phyloP scores from a whole-genome alignment of 2,888 invertebrate genomes.

The Noctua comes region DNA sequence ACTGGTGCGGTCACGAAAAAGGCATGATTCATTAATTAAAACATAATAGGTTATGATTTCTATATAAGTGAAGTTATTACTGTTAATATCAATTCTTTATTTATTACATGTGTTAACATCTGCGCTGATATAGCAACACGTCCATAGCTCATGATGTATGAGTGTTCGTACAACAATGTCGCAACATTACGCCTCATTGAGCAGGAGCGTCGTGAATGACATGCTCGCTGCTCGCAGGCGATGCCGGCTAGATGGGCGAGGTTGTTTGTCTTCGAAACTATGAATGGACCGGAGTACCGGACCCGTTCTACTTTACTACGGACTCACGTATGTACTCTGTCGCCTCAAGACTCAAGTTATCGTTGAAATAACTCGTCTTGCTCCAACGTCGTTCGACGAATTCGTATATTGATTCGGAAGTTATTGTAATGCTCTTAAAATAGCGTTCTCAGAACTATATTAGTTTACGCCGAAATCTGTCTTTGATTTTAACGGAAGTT shows the following conservation, averaged over 20 bases:
- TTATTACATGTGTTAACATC: slow-evolving; percentile 53
- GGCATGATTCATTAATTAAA: slow-evolving; percentile 30
- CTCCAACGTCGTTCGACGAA: slow-evolving; percentile 48
- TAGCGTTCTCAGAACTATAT: slow-evolving; percentile 61
- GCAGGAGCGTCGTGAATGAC: slow-evolving; percentile 70
- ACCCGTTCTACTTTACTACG: slow-evolving; percentile 66
- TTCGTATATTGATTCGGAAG: slow-evolving; percentile 59
- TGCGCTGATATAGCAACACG: slow-evolving; percentile 47
- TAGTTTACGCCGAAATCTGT: slow-evolving; percentile 57
- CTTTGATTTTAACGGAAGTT: slow-evolving; percentile 63
- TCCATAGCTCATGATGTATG: slow-evolving; percentile 64
- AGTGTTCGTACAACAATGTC: slow-evolving; percentile 68
- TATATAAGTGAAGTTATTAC: slow-evolving; percentile 32
- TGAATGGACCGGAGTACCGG: slow-evolving; percentile 71
- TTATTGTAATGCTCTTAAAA: slow-evolving; percentile 61
- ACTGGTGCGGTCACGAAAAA: slow-evolving; percentile 17
- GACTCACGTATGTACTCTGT: slow-evolving; percentile 47
- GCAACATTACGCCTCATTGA: slow-evolving; percentile 74
- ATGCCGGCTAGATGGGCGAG: slow-evolving; percentile 68
- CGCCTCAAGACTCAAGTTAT: slow-evolving; percentile 46
- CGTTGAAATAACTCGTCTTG: slow-evolving; percentile 58
- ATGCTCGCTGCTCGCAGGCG: slow-evolving; percentile 63
- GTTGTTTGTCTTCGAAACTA: slow-evolving; percentile 73
- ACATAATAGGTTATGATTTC: slow-evolving; percentile 26
- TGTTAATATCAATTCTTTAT: slow-evolving; percentile 46